Base-by-base conservation (phyloP, 2,888 invertebrate species). In the Synergus umbraculus region DNA sequence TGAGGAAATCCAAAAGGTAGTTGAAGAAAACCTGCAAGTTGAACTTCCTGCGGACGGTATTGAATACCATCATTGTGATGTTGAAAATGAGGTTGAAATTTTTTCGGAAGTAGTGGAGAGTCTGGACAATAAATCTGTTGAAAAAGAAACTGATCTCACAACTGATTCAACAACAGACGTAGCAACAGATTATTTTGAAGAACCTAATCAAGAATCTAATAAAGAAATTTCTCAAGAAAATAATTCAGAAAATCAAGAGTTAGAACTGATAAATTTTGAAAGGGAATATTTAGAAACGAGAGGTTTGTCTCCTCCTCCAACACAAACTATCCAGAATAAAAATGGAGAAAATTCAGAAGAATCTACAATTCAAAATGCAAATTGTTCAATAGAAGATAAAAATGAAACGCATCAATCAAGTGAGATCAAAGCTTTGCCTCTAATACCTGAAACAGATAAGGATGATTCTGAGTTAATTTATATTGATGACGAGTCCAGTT, bases 261-360 rank as follows among this genome's bases (percentile, higher is more conserved):
- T 22, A 18, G 60, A 76, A 1, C 18, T 64, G 12, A 76, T 63
- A 63, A 44, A 22, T 9, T 76, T 29, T 58, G 76, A 60, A 13
- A 76, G 63, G 18, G 76, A 76, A 76, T 64, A 63, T 76, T 63
- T 76, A 15, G 43, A 76, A 76, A 63, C 76, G 9, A 43, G 76
- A 76, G 63, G 76, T 13, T 60, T 76, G 43, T 60, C 18, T 37
- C 76, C 76, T 43, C 4, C 22, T 2, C 44, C 54, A 18, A 41
- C 76, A 13, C 15, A 67, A 67, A 7, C 4, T 0, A 3, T n/a
- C 3, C 10, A 18, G 12, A 22, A 67, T 18, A 73, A 29, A 29
- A 69, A 10, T 73, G 49, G 8, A 15, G 37, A 73, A 54, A 54
- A 15, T 37, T 3, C n/a, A 29, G 4, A 4, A 41, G 12, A 73